These are phyloP conservation scores for Cosmia pyralina DNA, from an alignment of 2,888 invertebrate genomes.

Conservation along the genomic window DNA sequence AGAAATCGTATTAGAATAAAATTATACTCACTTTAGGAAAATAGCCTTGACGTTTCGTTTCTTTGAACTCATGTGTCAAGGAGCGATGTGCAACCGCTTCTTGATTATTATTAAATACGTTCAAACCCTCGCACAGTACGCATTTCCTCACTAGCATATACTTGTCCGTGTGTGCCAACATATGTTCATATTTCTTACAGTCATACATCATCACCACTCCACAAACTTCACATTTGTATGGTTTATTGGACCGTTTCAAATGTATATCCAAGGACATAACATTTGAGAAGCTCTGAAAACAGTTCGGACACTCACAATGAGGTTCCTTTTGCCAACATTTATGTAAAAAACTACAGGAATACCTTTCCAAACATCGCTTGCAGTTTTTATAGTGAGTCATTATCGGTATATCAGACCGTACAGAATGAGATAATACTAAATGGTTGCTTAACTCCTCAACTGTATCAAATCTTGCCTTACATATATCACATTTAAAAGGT, in stretches of 20 bases:
- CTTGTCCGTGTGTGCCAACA: slow-evolving; percentile 67
- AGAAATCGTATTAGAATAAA: neutral
- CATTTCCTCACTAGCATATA: slow-evolving; percentile 70
- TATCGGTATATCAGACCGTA: slow-evolving; percentile 71
- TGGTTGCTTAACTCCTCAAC: slow-evolving; percentile 50
- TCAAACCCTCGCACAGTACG: slow-evolving; percentile 56
- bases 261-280: slow-evolving; percentile 52
- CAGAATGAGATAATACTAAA: slow-evolving; percentile 62
- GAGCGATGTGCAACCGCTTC: slow-evolving; percentile 43
- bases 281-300: slow-evolving; percentile 65
- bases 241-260: neutral
- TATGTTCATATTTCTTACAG: slow-evolving; percentile 72
- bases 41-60: neutral
- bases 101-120: slow-evolving; percentile 49
- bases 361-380: slow-evolving; percentile 26
- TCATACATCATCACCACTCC: neutral
- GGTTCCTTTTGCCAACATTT: slow-evolving; percentile 53
- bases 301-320: slow-evolving; percentile 57
- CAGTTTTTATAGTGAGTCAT: slow-evolving; percentile 37
- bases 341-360: slow-evolving; percentile 50
- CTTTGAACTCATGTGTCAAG: slow-evolving; percentile 33
- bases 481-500: slow-evolving; percentile 19
- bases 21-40: slow-evolving; percentile 53
- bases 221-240: slow-evolving; percentile 68
- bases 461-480: slow-evolving; percentile 1